Conservation (phyloP, 2,113 vertebrate species). For the Pelodiscus sinensis region DNA sequence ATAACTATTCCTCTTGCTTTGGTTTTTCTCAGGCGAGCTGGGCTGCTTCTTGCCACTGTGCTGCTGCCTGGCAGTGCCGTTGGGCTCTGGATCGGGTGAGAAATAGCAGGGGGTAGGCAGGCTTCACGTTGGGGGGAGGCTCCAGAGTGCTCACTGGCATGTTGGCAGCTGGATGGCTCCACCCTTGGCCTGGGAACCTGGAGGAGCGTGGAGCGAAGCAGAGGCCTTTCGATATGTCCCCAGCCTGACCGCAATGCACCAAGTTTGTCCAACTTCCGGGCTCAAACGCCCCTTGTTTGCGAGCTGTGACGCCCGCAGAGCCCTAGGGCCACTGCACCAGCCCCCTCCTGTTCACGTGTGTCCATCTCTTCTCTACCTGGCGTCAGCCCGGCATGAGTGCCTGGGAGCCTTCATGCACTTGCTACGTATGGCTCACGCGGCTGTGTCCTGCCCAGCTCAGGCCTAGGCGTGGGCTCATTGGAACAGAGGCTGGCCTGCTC, state of each 20-base stretch:
- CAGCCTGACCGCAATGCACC: not conserved
- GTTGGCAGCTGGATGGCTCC: not conserved
- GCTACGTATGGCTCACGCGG: not conserved
- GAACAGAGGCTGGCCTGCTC: not conserved
- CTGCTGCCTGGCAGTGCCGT: not conserved
- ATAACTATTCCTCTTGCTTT: not conserved
- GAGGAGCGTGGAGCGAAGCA: not conserved
- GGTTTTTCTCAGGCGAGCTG: not conserved
- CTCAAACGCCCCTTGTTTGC: not conserved
- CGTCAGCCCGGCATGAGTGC: no score
- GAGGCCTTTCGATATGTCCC: not conserved
- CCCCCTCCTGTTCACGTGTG: not conserved
- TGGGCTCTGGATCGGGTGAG: not conserved
- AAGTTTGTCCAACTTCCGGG: not conserved
- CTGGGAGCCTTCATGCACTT: not conserved
- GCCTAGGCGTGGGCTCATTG: not conserved
- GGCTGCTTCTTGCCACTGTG: not conserved
- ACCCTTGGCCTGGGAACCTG: not conserved
- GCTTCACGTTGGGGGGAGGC: not conserved
- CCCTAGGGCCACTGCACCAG: not conserved
- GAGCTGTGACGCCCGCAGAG: not conserved
- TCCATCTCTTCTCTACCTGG: no score
- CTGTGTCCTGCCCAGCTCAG: not conserved
- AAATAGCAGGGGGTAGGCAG: not conserved
- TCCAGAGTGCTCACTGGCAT: not conserved